phyloP scores from a whole-genome alignment of 2,113 vertebrate genomes.

The Pungitius pungitius region DNA sequence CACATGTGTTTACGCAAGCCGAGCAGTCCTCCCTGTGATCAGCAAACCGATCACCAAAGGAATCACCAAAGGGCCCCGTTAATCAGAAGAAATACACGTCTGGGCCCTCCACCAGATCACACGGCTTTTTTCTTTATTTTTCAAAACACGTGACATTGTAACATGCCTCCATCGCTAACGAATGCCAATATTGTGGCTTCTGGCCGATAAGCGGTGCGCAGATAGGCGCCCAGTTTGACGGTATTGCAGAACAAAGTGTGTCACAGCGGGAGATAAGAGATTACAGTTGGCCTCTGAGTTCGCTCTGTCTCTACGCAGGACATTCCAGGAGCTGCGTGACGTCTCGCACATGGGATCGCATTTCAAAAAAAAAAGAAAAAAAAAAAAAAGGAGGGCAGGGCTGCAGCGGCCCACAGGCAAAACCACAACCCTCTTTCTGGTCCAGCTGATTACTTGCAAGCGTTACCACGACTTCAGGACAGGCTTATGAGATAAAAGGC shows the following conservation, averaged over 20 bases:
- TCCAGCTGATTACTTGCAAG: conserved; percentile 55
- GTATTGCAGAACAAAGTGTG: conserved; percentile 56
- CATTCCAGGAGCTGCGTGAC: conserved; percentile 76
- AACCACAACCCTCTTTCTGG: conserved; percentile 54
- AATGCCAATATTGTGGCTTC: conserved; percentile 25
- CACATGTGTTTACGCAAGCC: background rate
- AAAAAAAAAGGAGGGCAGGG: background rate
- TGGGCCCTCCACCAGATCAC: background rate
- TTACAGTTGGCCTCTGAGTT: conserved; percentile 55
- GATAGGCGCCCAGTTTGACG: conserved; percentile 38
- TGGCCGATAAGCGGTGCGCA: conserved; percentile 1
- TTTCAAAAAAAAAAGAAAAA: conserved; percentile 54
- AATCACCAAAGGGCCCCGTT: background rate
- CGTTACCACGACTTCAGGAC: conserved; percentile 34
- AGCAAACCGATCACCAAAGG: background rate
- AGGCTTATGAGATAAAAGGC: conserved; percentile 46
- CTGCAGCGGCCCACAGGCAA: conserved; percentile 43
- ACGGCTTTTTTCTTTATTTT: background rate
- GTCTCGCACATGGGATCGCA: conserved; percentile 61
- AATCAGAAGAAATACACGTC: background rate
- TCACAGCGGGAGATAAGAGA: conserved; percentile 67
- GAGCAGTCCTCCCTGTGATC: background rate
- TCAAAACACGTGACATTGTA: background rate
- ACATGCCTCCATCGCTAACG: background rate
- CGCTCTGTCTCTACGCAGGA: conserved; percentile 59